Conservation (phyloP, 1,140 invertebrate genomes). For the Drosophila santomea region DNA sequence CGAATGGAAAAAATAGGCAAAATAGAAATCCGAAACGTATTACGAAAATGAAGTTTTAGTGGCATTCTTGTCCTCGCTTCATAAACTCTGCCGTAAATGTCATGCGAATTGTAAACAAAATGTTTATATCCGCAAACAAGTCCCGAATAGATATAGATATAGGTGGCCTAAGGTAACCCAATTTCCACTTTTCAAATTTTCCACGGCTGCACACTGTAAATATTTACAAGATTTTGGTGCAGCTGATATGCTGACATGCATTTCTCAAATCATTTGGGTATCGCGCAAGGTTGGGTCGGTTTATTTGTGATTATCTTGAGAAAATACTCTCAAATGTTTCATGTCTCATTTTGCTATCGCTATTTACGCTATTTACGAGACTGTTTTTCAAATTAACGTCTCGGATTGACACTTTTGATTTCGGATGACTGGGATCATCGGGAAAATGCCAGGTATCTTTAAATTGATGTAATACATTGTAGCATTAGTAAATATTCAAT, state of each 20-base stretch:
- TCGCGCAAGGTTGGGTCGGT: constrained; percentile 25
- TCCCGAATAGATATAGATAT: neutral
- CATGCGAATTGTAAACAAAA: constrained; percentile 42
- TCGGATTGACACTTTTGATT: too few species aligned
- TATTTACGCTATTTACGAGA: too few species aligned
- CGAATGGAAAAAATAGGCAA: neutral
- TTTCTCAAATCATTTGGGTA: constrained; percentile 18
- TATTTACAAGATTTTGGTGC: constrained; percentile 30
- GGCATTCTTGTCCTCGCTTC: constrained; percentile 1
- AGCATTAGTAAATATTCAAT: too few species aligned
- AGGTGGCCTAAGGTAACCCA: constrained; percentile 11
- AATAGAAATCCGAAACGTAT: constrained; percentile 3
- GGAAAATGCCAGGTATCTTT: too few species aligned
- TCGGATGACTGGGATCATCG: too few species aligned
- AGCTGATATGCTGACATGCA: constrained; percentile 24
- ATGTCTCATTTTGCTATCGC: too few species aligned
- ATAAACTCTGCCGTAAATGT: constrained; percentile 34
- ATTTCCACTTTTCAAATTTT: constrained; percentile 24
- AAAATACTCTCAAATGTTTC: neutral
- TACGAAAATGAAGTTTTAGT: neutral
- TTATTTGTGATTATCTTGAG: neutral
- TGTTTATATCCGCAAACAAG: constrained; percentile 12
- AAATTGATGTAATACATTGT: too few species aligned
- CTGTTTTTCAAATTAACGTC: too few species aligned
- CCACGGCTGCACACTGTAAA: constrained; percentile 31